Evolutionary conservation across 2,888 invertebrate species (phyloP).

Genomic region (Napeogenes sylphis): DNA sequence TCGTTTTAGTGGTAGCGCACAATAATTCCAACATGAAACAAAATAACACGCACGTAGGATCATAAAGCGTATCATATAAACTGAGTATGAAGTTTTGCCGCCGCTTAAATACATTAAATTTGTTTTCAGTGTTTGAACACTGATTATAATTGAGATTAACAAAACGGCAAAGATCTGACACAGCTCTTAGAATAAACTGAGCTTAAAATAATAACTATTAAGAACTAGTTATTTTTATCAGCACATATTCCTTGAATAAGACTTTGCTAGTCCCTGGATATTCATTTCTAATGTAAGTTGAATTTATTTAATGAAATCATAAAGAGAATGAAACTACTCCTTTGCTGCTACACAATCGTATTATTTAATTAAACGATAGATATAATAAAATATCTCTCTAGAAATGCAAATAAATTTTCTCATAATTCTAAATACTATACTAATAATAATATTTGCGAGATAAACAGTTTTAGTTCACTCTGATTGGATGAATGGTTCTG

Average conservation of each 20-base stretch:
- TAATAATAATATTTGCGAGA: constrained; percentile 4
- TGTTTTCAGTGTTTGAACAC: constrained; percentile 50
- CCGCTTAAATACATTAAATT: constrained; percentile 63
- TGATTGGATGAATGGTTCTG: constrained; percentile 24
- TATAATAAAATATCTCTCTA: background rate
- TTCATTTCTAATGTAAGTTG: background rate
- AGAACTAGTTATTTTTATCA: constrained; percentile 11
- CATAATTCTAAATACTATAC: background rate
- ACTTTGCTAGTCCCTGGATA: no score
- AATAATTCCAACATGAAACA: constrained; percentile 53
- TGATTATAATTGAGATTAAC: constrained; percentile 55
- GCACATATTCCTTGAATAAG: background rate
- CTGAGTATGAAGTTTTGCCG: constrained; percentile 48
- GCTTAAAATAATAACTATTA: constrained; percentile 20
- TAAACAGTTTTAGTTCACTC: constrained; percentile 22
- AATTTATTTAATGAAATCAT: background rate
- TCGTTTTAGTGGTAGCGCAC: constrained; percentile 33
- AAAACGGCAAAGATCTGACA: constrained; percentile 55
- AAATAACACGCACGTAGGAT: constrained; percentile 56
- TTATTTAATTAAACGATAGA: background rate
- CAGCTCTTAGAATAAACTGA: constrained; percentile 16
- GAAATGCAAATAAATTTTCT: background rate
- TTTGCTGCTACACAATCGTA: background rate
- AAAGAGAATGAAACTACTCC: background rate
- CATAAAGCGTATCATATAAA: constrained; percentile 55